Evolutionary conservation across 2,888 invertebrate species (phyloP).

Genomic region (Synergus japonicus): DNA sequence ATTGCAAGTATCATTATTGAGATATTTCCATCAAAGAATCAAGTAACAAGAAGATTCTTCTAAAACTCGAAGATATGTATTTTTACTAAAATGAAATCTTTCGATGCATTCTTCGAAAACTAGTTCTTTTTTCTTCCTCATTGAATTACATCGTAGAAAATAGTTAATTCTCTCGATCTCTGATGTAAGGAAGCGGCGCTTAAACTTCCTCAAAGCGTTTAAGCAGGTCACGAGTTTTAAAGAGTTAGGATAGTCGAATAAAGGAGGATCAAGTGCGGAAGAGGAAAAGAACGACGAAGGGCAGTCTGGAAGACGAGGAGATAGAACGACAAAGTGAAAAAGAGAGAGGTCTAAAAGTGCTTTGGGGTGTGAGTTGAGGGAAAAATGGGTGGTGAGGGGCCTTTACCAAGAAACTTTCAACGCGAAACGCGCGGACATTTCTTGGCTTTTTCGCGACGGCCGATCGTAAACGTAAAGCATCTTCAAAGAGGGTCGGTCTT

Average conservation of each 20-base stretch:
- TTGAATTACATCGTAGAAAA: slow-evolving; percentile 24
- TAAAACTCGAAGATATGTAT: background rate
- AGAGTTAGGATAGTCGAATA: slow-evolving; percentile 40
- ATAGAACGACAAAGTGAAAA: slow-evolving; percentile 29
- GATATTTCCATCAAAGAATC: too few species aligned
- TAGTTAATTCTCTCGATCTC: slow-evolving; percentile 35
- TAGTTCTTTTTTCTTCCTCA: slow-evolving; percentile 11
- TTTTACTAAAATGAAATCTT: slow-evolving; percentile 12
- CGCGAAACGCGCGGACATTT: slow-evolving; percentile 45
- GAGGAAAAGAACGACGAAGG: slow-evolving; percentile 29
- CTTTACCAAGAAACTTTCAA: slow-evolving; percentile 31
- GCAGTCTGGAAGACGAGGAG: slow-evolving; percentile 11
- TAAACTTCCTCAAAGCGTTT: slow-evolving; percentile 35
- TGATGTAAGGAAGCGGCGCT: slow-evolving; percentile 36
- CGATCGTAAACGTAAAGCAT: slow-evolving; percentile 51
- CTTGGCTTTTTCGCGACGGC: slow-evolving; percentile 48
- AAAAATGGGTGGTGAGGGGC: background rate
- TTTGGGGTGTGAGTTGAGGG: slow-evolving; percentile 1
- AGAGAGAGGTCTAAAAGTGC: slow-evolving; percentile 28
- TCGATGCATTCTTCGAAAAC: slow-evolving; percentile 16
- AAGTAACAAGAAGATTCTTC: background rate
- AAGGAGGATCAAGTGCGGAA: slow-evolving; percentile 32
- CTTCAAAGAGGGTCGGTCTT: slow-evolving; percentile 49
- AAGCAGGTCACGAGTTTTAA: slow-evolving; percentile 41
- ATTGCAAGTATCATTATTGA: too few species aligned